Evolutionary conservation across 1,140 invertebrate genomes (phyloP), one percentile per base, ranked within the genome.

Genomic region (Heliconius hermathena): DNA sequence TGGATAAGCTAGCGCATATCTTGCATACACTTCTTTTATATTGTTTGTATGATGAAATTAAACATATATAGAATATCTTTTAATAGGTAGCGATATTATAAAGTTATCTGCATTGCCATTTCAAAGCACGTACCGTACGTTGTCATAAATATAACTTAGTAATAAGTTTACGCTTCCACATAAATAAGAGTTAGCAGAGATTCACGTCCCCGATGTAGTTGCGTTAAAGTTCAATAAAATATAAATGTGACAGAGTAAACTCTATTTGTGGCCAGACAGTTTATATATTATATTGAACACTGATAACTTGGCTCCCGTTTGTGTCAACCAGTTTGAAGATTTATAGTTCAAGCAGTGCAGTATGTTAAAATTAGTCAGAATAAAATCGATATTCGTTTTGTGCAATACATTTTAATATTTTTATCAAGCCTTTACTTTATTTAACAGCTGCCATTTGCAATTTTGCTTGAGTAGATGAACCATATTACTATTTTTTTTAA

Each of bases 71-170:
- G 26, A 26, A 26, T 26, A 26, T 26, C 1, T 26, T 26, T 1
- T 26, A 38, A 71, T n/a, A 36, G 1, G 0, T 20, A 8, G 2
- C 33, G 6, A 38, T 71, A 71, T 36, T 33, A 38, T 70, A 46
- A 29, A 77, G 70, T 36, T 33, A 77, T 71, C 76, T 54, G 70
- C 20, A 77, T 77, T 71, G 66, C 60, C 66, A 71, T 71, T 77
- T 52, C 76, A 72, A 71, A 77, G 66, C 76, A 77, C 76, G 76
- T 77, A 70, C 26, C 76, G 29, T 52, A 77, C 26, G 41, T 77
- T 71, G 66, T 71, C 76, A 77, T 77, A 77, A 77, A 77, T 77
- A 77, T 71, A 77, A 77, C 66, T 77, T 77, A 77, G 66, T 77
- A 71, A 71, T 77, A 77, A 77, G 66, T 77, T 77, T 29, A 29